Evolutionary conservation across 92 coral and sea anemone genomes (phyloP).

Genomic region (Bergia sp.): DNA sequence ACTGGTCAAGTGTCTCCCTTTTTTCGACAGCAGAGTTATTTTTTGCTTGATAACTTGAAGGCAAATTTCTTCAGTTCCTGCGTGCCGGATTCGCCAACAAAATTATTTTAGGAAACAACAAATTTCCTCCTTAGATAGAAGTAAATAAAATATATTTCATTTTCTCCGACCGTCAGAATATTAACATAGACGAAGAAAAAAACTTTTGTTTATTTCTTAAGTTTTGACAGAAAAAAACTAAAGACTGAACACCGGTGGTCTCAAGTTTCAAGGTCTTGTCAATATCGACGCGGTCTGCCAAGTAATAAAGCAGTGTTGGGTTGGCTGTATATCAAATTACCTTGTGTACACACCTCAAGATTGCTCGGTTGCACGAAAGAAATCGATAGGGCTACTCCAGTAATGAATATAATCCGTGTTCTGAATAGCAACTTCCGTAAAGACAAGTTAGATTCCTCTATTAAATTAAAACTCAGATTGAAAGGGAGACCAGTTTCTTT

Average conservation of each 20-base stretch:
- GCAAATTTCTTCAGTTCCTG: background rate
- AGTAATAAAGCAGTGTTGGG: conserved; percentile 25
- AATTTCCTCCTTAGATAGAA: conserved; percentile 26
- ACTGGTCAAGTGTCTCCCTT: conserved; percentile 13
- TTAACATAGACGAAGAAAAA: conserved; percentile 19
- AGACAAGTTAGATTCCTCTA: background rate
- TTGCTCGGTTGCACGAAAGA: conserved; percentile 14
- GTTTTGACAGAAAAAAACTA: conserved; percentile 30
- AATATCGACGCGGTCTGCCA: background rate
- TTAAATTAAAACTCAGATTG: conserved; percentile 1
- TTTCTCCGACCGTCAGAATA: conserved; percentile 17
- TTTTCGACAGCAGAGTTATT: conserved; percentile 28
- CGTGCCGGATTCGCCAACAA: background rate
- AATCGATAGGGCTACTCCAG: conserved; percentile 36
- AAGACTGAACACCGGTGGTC: conserved; percentile 3
- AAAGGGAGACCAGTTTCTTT: background rate
- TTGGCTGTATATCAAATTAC: conserved; percentile 24
- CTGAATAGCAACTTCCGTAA: conserved; percentile 13
- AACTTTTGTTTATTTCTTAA: conserved; percentile 14
- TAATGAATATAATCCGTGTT: conserved; percentile 20
- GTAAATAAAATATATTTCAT: conserved; percentile 29
- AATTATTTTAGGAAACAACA: conserved; percentile 38
- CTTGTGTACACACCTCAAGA: conserved; percentile 16
- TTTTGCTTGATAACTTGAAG: conserved; percentile 22
- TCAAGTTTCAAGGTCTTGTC: conserved; percentile 43